Percentiles rank a stretch among this genome's conserved stretches.
These are phyloP conservation scores for Drosophila cardini DNA, from an alignment of 1,140 invertebrate genomes.

Conservation along the genomic window DNA sequence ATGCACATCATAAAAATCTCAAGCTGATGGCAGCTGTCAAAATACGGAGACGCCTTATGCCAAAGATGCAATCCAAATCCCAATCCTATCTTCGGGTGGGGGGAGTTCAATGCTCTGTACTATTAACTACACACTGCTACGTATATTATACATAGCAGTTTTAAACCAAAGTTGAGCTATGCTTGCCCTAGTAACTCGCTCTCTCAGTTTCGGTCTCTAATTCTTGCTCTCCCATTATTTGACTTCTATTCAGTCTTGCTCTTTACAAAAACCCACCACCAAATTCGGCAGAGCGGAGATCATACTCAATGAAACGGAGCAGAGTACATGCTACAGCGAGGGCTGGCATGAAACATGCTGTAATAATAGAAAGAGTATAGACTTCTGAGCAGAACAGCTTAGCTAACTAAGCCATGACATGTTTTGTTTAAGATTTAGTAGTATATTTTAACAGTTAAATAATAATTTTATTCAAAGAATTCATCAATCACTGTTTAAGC, in stretches of 20 bases:
- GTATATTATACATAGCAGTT: conserved; percentile 7
- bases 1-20: conserved; percentile 60
- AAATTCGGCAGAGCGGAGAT: conserved; percentile 24
- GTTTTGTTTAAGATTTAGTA: too few species aligned
- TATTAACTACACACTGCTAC: conserved; percentile 47
- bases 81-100: conserved; percentile 11
- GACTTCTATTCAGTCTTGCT: conserved; percentile 6
- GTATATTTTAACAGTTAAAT: too few species aligned
- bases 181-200: conserved; percentile 19
- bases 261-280: conserved; percentile 40
- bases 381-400: too few species aligned
- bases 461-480: too few species aligned
- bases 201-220: not conserved
- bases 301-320: conserved; percentile 3
- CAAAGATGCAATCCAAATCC: conserved; percentile 21
- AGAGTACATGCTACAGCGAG: conserved; percentile 7
- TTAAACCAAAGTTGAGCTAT: conserved; percentile 27
- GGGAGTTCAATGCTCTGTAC: conserved; percentile 67
- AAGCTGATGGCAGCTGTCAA: conserved; percentile 65
- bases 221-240: conserved; percentile 1
- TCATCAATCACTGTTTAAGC: too few species aligned
- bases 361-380: too few species aligned
- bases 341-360: not conserved
- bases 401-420: too few species aligned
- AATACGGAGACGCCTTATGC: conserved; percentile 71